A percentile compares a stretch with the other conserved stretches of the same genome.
Conservation (phyloP, 2,797 vertebrate genomes). For the Enteromius paludinosus region DNA sequence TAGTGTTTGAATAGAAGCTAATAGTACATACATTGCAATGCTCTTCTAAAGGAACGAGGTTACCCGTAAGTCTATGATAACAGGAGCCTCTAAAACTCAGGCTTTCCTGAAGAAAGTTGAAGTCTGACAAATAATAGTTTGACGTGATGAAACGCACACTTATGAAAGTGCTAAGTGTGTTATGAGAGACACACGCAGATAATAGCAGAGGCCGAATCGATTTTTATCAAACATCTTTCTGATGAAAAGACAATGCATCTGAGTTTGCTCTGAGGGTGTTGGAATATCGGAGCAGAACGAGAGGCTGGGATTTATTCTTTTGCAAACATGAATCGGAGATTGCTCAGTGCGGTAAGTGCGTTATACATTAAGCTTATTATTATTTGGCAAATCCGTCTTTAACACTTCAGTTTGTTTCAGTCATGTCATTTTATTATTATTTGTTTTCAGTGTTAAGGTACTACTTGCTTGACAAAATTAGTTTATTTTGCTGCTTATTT, state of each 20-base stretch:
- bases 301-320: constrained; percentile 12
- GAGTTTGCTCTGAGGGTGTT: constrained; percentile 64
- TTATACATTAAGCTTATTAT: neutral
- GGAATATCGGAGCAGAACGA: constrained; percentile 11
- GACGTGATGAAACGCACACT: constrained; percentile 42
- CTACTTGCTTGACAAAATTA: neutral
- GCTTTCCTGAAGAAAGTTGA: constrained; percentile 47
- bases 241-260: constrained; percentile 74
- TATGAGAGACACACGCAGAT: constrained; percentile 55
- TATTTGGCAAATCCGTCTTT: neutral
- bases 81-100: neutral
- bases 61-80: constrained; percentile 37
- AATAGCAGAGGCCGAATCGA: constrained; percentile 70
- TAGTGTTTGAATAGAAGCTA: constrained; percentile 59
- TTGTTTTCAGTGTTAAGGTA: neutral
- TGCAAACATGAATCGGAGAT: neutral
- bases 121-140: constrained; percentile 46
- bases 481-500: too few species aligned
- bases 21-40: neutral
- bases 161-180: constrained; percentile 53
- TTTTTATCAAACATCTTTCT: constrained; percentile 70
- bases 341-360: neutral
- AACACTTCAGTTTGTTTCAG: neutral
- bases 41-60: constrained; percentile 40
- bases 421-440: neutral